Evolutionary conservation across 2,797 vertebrate species (phyloP), one percentile per base, ranked within the genome.

Genomic region (Triplophysa yarkandensis): DNA sequence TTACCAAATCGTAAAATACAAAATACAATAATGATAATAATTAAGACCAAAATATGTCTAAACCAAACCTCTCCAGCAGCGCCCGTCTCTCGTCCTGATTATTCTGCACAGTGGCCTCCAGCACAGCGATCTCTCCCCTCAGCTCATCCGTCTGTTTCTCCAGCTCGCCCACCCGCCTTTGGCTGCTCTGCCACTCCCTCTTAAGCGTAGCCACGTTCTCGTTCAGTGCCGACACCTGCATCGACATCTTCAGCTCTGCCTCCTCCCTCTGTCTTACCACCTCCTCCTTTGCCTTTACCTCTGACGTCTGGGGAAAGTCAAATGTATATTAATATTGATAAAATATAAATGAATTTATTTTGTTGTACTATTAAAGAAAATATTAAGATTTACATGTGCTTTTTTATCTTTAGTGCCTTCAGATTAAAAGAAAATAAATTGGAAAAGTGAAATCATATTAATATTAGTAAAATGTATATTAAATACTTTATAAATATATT

Each of bases 51-150:
- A 46, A 27, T 9, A 39, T n/a, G 14, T 77, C 25, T 13, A 30
- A 4, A 23, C 5, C 74, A 27, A 28, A 96, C 98, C 98, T 94
- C 86, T 99, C 97, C 62, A 99, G 77, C 4, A 99, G 90, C 0
- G 96, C 96, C 9, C 97, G 92, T 63, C 97, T 93, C 85, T 99
- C 97, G 4, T 99, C 98, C 86, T 98, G 98, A 84, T 98, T 96
- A 87, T 99, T 98, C 85, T 99, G 97, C 43, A 99, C 94, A 0
- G 98, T 99, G 74, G 98, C 98, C 86, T 99, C 98, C 77, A 99
- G 83, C 39, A 99, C 98, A 0, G 96, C 98, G 11, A 98, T 97
- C 83, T 99, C 98, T 1, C 98, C 98, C 48, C 95, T 92, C 70
- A 99, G 88, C 83, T 99, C 97, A 0, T 99, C 98, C 0, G 93